phyloP scores from a whole-genome alignment of 2,888 invertebrate species.

The Bombyx huttoni region DNA sequence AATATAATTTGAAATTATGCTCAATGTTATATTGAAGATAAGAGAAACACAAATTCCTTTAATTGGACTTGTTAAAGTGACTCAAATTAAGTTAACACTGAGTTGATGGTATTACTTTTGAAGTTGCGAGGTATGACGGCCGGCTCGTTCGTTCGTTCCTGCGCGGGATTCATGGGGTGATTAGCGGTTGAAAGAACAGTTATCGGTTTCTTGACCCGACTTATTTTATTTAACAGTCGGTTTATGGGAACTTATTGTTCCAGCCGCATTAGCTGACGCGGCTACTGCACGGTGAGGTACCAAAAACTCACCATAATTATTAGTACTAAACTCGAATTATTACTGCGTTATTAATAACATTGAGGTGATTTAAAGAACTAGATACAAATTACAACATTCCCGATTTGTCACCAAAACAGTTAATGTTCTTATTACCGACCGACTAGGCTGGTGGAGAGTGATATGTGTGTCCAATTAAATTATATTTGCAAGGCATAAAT shows the following conservation, averaged over 20 bases:
- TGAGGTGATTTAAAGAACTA: no score
- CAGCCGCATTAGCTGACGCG: constrained; percentile 16
- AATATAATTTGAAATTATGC: constrained; percentile 74
- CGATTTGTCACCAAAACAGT: no score
- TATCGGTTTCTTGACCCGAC: constrained; percentile 41
- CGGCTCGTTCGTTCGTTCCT: constrained; percentile 39
- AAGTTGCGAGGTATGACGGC: constrained; percentile 69
- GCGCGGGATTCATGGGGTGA: constrained; percentile 44
- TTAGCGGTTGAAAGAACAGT: constrained; percentile 52
- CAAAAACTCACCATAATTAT: no score
- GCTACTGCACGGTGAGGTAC: no score
- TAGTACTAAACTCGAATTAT: no score
- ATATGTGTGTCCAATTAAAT: no score
- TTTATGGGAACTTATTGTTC: constrained; percentile 39
- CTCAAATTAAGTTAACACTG: constrained; percentile 73
- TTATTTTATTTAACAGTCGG: constrained; percentile 38
- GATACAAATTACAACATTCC: no score
- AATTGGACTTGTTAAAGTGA: constrained; percentile 74
- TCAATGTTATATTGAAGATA: constrained; percentile 74
- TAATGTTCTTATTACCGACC: no score
- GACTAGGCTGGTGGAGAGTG: no score
- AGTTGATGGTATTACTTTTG: constrained; percentile 72
- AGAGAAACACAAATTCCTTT: constrained; percentile 74
- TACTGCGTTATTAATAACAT: no score
- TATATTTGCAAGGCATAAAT: no score